These are phyloP conservation scores for Cordylochernes scorpioides DNA, from an alignment of 2,888 invertebrate species.

Conservation along the genomic window DNA sequence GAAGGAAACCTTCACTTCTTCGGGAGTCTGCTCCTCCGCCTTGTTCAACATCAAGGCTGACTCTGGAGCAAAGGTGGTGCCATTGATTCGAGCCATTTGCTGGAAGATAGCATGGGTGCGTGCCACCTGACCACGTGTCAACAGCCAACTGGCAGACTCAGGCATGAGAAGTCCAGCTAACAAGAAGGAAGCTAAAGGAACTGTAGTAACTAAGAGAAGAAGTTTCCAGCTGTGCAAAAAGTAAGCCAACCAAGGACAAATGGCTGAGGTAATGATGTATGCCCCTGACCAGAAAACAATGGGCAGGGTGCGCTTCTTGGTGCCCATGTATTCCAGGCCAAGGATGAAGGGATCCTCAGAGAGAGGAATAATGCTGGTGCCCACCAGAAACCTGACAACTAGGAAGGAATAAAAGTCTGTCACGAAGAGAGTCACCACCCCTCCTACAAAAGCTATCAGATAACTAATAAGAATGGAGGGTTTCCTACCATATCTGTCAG, in stretches of 20 bases:
- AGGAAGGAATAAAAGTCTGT: conserved; percentile 32
- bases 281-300: conserved; percentile 12
- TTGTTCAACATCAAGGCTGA: conserved; percentile 3
- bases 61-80: conserved; percentile 8
- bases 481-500: conserved; percentile 11
- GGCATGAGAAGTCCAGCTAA: conserved; percentile 11
- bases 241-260: conserved; percentile 13
- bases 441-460: conserved; percentile 9
- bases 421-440: conserved; percentile 8
- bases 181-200: conserved; percentile 9
- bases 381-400: conserved; percentile 51
- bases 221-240: conserved; percentile 11
- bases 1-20: conserved; percentile 3
- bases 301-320: conserved; percentile 11
- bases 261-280: conserved; percentile 12
- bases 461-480: conserved; percentile 13
- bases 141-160: conserved; percentile 14
- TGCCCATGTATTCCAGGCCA: conserved; percentile 14
- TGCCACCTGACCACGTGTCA: conserved; percentile 10
- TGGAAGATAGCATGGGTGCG: no score
- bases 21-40: background rate
- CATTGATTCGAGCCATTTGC: conserved; percentile 10
- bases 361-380: conserved; percentile 63
- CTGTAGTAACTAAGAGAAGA: conserved; percentile 11
- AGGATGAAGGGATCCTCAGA: conserved; percentile 75